A percentile compares a stretch with the other conserved stretches of the same genome.
phyloP scores from a whole-genome alignment of 2,888 invertebrate species.

The Cerastoderma edule region DNA sequence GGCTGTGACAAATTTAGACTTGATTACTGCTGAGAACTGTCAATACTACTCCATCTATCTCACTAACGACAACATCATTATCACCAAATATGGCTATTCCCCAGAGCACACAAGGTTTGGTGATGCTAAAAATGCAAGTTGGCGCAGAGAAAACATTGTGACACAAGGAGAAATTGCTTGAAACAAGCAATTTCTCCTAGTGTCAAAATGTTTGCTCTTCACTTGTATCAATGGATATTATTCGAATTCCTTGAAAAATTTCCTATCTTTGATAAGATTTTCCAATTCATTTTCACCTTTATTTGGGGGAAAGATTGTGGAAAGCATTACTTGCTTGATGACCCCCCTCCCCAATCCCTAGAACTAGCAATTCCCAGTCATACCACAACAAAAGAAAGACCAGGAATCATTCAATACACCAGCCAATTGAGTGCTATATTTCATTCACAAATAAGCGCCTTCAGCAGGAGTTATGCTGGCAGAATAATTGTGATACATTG shows the following conservation, averaged over 20 bases:
- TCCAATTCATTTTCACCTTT: too few relatives aligned
- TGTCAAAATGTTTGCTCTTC: too few relatives aligned
- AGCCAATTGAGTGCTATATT: background rate
- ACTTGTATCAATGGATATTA: too few relatives aligned
- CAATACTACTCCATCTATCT: conserved; percentile 14
- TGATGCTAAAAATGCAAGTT: too few relatives aligned
- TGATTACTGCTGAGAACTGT: background rate
- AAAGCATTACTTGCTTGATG: too few relatives aligned
- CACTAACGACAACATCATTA: conserved; percentile 17
- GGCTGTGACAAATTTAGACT: conserved; percentile 1
- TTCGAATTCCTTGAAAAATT: too few relatives aligned
- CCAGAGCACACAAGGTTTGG: too few relatives aligned
- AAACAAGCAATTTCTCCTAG: too few relatives aligned
- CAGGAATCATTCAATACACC: background rate
- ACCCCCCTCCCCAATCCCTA: background rate
- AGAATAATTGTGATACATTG: conserved; percentile 1
- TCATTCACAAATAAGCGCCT: conserved; percentile 1
- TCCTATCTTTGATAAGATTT: too few relatives aligned
- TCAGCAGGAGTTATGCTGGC: conserved; percentile 5
- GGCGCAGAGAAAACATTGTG: too few relatives aligned
- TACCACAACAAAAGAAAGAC: background rate
- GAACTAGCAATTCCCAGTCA: background rate
- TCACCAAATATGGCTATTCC: conserved; percentile 13
- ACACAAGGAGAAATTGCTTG: too few relatives aligned
- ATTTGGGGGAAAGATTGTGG: too few relatives aligned